A percentile compares a stretch with the other conserved stretches of the same genome.
These are phyloP conservation scores for Drosophila ezoana DNA, from an alignment of 2,888 invertebrate species.

Conservation along the genomic window DNA sequence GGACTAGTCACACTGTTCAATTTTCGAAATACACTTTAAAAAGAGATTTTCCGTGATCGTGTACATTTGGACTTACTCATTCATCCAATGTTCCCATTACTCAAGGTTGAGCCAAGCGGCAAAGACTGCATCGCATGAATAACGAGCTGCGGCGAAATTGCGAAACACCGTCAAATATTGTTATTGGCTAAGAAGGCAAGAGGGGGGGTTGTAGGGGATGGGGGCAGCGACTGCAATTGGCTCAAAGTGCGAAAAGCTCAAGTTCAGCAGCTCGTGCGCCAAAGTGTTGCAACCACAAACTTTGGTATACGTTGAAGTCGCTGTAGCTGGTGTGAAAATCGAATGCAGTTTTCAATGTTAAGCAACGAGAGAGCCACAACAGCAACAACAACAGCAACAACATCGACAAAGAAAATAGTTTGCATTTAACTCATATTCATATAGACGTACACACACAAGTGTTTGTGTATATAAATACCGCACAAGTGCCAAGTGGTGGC, in stretches of 20 bases:
- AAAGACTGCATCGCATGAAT: constrained; percentile 20
- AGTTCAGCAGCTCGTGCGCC: constrained; percentile 54
- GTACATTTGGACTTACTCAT: not conserved
- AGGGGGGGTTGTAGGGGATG: not conserved
- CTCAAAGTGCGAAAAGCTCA: constrained; percentile 56
- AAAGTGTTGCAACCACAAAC: constrained; percentile 53
- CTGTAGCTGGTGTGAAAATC: constrained; percentile 24
- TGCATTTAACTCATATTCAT: constrained; percentile 36
- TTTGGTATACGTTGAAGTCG: constrained; percentile 13
- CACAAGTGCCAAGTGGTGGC: constrained; percentile 23
- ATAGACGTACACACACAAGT: not conserved
- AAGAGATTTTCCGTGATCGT: not conserved
- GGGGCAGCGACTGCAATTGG: constrained; percentile 23
- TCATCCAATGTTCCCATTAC: constrained; percentile 11
- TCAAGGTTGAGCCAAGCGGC: constrained; percentile 21
- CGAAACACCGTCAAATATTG: constrained; percentile 35
- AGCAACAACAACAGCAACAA: constrained; percentile 20
- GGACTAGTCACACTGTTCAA: not conserved
- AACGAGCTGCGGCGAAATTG: constrained; percentile 28
- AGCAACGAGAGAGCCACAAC: constrained; percentile 17
- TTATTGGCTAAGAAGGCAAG: constrained; percentile 24
- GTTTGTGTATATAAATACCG: not conserved
- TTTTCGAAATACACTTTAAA: not conserved
- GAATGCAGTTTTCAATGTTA: constrained; percentile 70
- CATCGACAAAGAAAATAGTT: constrained; percentile 33